These are phyloP conservation scores for Parambassis ranga DNA, from an alignment of 2,797 vertebrate species.

Conservation along the genomic window DNA sequence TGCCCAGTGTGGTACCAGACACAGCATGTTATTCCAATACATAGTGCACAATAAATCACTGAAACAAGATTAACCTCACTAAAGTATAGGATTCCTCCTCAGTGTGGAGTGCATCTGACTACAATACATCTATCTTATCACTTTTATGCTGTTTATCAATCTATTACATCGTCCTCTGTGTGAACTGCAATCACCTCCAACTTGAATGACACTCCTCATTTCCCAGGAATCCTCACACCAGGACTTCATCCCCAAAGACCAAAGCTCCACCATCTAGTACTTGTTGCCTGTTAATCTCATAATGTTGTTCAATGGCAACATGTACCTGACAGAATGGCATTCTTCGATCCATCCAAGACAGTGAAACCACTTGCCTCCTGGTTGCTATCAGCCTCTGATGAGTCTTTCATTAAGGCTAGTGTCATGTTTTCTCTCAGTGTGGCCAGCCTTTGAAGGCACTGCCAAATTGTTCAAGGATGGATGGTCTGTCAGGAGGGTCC, in stretches of 20 bases:
- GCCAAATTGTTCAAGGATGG: constrained; percentile 83
- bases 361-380: constrained; percentile 47
- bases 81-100: too few relatives aligned
- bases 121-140: too few relatives aligned
- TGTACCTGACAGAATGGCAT: constrained; percentile 60
- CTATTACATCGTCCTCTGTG: not conserved
- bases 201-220: constrained; percentile 62
- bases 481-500: constrained; percentile 79
- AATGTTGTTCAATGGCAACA: constrained; percentile 50
- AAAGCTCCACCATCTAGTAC: constrained; percentile 29
- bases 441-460: constrained; percentile 72
- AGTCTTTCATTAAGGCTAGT: constrained; percentile 80
- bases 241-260: constrained; percentile 54
- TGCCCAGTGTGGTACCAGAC: constrained; percentile 27
- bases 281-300: constrained; percentile 56
- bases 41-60: not conserved
- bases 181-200: not conserved
- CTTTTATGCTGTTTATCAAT: too few relatives aligned
- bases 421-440: constrained; percentile 65
- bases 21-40: constrained; percentile 17
- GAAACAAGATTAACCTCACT: not conserved
- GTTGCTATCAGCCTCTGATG: constrained; percentile 57
- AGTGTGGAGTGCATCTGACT: too few relatives aligned
- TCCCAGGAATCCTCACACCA: constrained; percentile 52
- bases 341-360: constrained; percentile 55